Conservation (phyloP, 2,113 vertebrate genomes). For the Sorex araneus region DNA sequence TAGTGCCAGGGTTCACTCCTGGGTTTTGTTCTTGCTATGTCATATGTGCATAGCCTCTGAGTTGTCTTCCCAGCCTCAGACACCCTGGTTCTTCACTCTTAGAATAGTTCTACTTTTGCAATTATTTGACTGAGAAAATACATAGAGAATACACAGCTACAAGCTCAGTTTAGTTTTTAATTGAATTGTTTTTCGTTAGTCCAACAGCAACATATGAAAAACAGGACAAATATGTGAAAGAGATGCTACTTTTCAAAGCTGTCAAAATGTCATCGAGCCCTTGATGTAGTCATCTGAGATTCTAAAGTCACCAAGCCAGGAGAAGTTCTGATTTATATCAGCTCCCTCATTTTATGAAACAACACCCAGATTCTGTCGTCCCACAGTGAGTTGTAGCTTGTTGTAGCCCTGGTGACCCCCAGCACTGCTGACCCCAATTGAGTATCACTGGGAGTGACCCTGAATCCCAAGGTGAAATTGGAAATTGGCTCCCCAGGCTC, state of each 20-base stretch:
- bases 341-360: not conserved
- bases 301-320: not conserved
- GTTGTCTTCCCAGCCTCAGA: too few species aligned
- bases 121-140: constrained; percentile 42
- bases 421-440: too few species aligned
- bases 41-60: too few species aligned
- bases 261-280: not conserved
- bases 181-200: constrained; percentile 10
- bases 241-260: not conserved
- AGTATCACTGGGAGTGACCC: too few species aligned
- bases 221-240: not conserved
- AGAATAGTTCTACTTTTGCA: not conserved
- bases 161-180: constrained; percentile 1
- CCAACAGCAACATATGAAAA: constrained; percentile 24
- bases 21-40: too few species aligned
- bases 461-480: not conserved
- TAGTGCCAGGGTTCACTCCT: too few species aligned
- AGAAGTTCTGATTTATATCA: not conserved
- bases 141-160: not conserved
- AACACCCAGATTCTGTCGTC: not conserved
- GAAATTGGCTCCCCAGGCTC: not conserved
- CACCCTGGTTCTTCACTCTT: not conserved
- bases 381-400: not conserved
- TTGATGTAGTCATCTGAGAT: not conserved
- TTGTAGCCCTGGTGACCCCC: too few species aligned